A percentile compares a stretch with the other conserved stretches of the same genome.
These are phyloP conservation scores for Mungos mungo DNA, from an alignment of 2,113 vertebrate species.

Conservation along the genomic window DNA sequence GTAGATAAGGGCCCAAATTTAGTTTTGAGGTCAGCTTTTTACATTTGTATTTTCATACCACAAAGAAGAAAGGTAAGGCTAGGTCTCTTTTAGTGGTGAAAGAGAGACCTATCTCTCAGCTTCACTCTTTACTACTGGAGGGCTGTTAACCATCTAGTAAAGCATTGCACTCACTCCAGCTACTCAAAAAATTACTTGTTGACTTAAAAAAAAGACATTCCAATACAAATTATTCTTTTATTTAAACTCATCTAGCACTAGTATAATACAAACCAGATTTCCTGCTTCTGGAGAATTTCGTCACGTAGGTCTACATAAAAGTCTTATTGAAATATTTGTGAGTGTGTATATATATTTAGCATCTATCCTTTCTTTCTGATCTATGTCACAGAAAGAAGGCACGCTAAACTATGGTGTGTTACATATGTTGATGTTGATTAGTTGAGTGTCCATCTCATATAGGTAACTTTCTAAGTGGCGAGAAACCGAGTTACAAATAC, in stretches of 20 bases:
- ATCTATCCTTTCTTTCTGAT: not conserved
- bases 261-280: slow-evolving; percentile 44
- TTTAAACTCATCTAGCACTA: slow-evolving; percentile 34
- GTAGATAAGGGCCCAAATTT: not conserved
- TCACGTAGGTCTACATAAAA: not conserved
- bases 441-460: not conserved
- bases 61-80: not conserved
- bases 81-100: not conserved
- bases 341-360: not conserved
- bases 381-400: not conserved
- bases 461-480: not conserved
- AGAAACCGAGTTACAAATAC: slow-evolving; percentile 2
- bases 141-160: slow-evolving; percentile 11
- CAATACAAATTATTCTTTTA: slow-evolving; percentile 31
- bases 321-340: slow-evolving; percentile 4
- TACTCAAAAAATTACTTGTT: slow-evolving; percentile 38
- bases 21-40: not conserved
- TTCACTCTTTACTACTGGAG: not conserved
- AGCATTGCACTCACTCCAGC: not conserved
- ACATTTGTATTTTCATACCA: not conserved
- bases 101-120: not conserved
- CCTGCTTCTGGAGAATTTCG: slow-evolving; percentile 35
- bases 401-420: not conserved
- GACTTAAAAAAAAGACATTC: slow-evolving; percentile 15
- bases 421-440: not conserved